Conservation (phyloP, 2,113 vertebrate genomes). For the Arizona elegans region DNA sequence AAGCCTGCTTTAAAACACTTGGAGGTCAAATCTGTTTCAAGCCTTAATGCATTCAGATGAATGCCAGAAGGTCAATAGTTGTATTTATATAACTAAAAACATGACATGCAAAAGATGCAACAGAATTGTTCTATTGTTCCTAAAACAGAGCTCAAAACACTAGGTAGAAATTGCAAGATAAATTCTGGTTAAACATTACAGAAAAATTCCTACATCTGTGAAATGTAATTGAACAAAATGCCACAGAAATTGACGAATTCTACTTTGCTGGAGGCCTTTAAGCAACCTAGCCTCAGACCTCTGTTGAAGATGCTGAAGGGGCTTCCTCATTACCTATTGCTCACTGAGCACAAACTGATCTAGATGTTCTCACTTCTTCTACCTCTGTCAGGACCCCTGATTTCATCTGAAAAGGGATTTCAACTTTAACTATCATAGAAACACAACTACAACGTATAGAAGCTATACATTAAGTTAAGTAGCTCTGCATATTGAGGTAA, state of each 20-base stretch:
- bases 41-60: neutral
- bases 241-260: neutral
- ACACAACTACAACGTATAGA: neutral
- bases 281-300: neutral
- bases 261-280: neutral
- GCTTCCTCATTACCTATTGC: neutral
- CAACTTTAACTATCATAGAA: neutral
- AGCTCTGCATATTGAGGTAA: neutral
- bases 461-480: neutral
- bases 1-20: neutral
- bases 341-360: neutral
- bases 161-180: neutral
- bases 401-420: neutral
- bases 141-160: neutral
- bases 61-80: neutral
- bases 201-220: neutral
- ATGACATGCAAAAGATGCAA: neutral
- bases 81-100: neutral
- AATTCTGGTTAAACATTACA: neutral
- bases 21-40: neutral
- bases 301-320: neutral
- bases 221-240: neutral
- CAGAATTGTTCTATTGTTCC: neutral
- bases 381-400: neutral
- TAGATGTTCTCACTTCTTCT: neutral